These are phyloP conservation scores for Paradisaea rubra DNA, from an alignment of 2,113 vertebrate genomes.

Conservation along the genomic window DNA sequence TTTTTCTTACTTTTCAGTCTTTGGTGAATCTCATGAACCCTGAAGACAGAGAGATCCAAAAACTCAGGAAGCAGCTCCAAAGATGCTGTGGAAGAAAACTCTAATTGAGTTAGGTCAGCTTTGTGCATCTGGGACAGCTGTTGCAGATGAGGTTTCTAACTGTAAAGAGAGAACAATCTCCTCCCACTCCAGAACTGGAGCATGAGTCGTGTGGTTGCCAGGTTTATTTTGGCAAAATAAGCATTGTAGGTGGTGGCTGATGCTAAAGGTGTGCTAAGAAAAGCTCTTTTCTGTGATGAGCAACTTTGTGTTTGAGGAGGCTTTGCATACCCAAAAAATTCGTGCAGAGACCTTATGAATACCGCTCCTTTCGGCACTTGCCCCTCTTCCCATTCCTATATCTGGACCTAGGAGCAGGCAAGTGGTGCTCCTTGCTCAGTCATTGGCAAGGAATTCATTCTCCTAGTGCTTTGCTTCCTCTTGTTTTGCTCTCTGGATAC, in stretches of 20 bases:
- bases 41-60: background rate
- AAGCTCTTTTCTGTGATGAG: background rate
- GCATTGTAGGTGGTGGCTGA: background rate
- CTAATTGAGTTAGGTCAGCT: background rate
- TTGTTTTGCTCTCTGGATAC: conserved; percentile 3
- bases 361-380: background rate
- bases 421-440: background rate
- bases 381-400: background rate
- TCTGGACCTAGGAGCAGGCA: background rate
- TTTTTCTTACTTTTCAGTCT: background rate
- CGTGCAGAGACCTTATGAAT: rapidly evolving
- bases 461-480: background rate
- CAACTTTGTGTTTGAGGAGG: background rate
- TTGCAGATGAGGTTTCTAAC: background rate
- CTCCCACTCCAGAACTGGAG: background rate
- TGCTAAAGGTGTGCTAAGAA: conserved; percentile 3
- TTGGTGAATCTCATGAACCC: background rate
- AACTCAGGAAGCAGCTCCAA: background rate
- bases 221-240: conserved; percentile 10
- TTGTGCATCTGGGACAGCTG: background rate
- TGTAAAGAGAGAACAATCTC: background rate
- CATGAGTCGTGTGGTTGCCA: background rate
- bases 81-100: background rate
- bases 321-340: background rate
- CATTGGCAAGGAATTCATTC: background rate